Base-by-base conservation (phyloP, 23 tunicate species). In the Pegea sp. region DNA sequence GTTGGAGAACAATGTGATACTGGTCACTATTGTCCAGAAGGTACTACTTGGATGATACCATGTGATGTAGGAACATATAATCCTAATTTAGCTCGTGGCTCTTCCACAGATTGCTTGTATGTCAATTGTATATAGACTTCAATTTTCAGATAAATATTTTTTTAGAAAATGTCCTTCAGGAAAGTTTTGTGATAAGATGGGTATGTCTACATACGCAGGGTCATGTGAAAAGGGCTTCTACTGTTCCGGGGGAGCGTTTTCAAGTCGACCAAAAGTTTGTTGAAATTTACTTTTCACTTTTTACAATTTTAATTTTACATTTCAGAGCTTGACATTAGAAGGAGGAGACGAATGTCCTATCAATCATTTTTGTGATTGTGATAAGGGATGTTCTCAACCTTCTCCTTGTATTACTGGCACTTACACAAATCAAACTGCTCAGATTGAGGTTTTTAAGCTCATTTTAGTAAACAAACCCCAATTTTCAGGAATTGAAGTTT, bases 21-120 rank as follows among this genome's bases (percentile, higher is more conserved):
- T 0, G 95, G 95, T 22, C 53, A 62, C 19, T 89, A 78, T 56
- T 89, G 98, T 44, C 74, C 66, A 6, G 71, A 71, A 49, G 90
- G 70, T 7, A 68, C 98, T 18, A 89, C 98, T 1, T 27, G 32
- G 0, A 77, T 71, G 89, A 18, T 16, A 7, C 48, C 42, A 13
- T 87, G 96, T 34, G 70, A 70, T 4, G 26, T 32, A 1, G 96
- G 96, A 28, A 87, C 74, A 4, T 76, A 30, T 30, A 68, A 63
- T 26, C 62, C 66, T 4, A 49, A 25, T 19, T 32, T 53, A 18
- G 84, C 75, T 19, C 84, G 63, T 6, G n/a, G 26, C 2, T 69
- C 60, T 42, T 50, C 5, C 20, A 68, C 49, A 24, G 84, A 74
- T 21, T 84, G 95, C 68, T 5, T 3, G 95, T 84, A 52, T 42